A percentile compares a stretch with the other conserved stretches of the same genome.
These are phyloP conservation scores for Labeo catla DNA, from an alignment of 2,113 vertebrate genomes.

Conservation along the genomic window DNA sequence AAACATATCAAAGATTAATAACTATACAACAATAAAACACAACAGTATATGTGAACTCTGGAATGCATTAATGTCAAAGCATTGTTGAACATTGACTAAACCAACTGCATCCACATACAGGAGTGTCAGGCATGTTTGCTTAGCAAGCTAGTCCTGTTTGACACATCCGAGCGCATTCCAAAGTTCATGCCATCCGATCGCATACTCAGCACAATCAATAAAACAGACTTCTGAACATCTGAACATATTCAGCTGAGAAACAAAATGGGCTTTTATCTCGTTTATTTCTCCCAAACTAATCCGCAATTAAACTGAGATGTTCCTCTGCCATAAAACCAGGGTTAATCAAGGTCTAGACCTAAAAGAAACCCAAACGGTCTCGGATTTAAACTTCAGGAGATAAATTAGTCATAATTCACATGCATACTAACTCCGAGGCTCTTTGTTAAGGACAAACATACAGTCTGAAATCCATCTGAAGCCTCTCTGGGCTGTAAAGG, in stretches of 20 bases:
- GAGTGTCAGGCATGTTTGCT: conserved; percentile 60
- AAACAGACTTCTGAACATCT: neutral
- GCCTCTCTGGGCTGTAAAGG: conserved; percentile 66
- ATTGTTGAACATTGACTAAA: conserved; percentile 63
- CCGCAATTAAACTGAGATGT: neutral
- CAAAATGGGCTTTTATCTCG: neutral
- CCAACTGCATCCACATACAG: neutral
- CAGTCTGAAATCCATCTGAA: conserved; percentile 13
- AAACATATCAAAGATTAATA: neutral
- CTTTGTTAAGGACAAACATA: neutral
- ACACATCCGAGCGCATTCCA: conserved; percentile 54
- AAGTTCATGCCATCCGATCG: conserved; percentile 60
- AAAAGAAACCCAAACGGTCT: neutral
- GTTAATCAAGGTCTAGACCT: neutral
- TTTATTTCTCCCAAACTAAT: neutral
- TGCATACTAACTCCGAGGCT: neutral
- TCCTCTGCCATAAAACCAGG: neutral
- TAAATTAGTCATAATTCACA: neutral
- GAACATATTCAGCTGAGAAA: neutral
- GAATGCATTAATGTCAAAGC: neutral
- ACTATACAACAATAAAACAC: too few species aligned
- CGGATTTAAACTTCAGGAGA: neutral
- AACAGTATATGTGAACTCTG: neutral
- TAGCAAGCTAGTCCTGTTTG: conserved; percentile 42
- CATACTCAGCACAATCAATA: conserved; percentile 47